Base-by-base conservation (phyloP, 2,113 vertebrate genomes). In the Oncorhynchus mykiss region DNA sequence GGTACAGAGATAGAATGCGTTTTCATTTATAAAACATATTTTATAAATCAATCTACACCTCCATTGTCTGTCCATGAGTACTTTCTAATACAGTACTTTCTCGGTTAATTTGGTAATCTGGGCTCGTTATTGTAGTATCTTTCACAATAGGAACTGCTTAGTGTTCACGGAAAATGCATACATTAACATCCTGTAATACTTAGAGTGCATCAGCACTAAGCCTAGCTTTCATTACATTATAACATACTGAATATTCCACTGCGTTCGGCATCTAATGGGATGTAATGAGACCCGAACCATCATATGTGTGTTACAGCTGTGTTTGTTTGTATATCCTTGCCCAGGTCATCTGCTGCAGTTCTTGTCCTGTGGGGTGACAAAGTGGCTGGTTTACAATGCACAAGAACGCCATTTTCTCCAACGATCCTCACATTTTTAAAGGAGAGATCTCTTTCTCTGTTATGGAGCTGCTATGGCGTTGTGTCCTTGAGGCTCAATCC, bases 401-500 rank as follows among this genome's bases (percentile, higher is more conserved):
- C 59, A 49, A 65, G 13, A 34, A 31, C 67, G 48, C 22, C 20
- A 3, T 48, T 76, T 74, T 73, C 24, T 20, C 45, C 20, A 29
- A 22, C 22, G 11, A 18, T 60, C 77, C 25, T 72, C 7, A 51
- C 49, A 48, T 39, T 68, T 67, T 12, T 34, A 18, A 78, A 72
- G 54, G 54, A 57, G 68, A 64, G 24, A 71, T 65, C 59, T 77
- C 69, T 64, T 45, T 57, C 73, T 83, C 48, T 62, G 69, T 79
- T 83, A 59, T 64, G 76, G 67, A 49, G 66, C 54, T 20, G 65
- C 71, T 71, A 7, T 78, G 64, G 67, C 48, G 65, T 81, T 83
- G 73, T 88, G 90, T 91, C 92, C 90, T 92, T 91, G 84, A 88
- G 83, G 69, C 79, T 88, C 70, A 77, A 81, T 87, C 79, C 71